Evolutionary conservation across 92 coral and sea anemone genomes (phyloP), one percentile per base, ranked within the genome.

Genomic region (Diadumene lineata): DNA sequence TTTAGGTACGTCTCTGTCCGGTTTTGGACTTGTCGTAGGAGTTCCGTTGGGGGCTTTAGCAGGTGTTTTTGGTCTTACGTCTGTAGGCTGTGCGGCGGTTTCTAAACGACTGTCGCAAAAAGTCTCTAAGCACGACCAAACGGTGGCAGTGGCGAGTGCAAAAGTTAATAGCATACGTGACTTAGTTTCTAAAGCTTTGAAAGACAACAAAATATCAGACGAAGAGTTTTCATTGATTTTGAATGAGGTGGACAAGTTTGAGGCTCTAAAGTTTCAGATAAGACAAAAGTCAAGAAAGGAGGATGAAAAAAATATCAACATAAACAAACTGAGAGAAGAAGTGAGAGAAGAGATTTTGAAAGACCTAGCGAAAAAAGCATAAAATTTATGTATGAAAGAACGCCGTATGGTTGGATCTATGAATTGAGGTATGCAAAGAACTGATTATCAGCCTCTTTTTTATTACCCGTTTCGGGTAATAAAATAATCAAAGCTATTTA

Each of bases 101-200:
- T 78, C 83, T 46, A 78, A 78, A 69, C 50, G 69, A 33, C 76
- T 78, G 50, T 78, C 83, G 33, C 57, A 27, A 23, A 78, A 78
- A 57, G 83, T 78, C 13, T 32, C 51, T 38, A 78, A 78, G 66
- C 83, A 77, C 66, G 75, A 68, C 16, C 82, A 77, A 63, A 77
- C 82, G 24, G 66, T 50, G 34, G 44, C 67, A 1, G 46, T 67
- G 28, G 67, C 82, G n/a, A n/a, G n/a, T n/a, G n/a, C n/a, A n/a
- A n/a, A n/a, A n/a, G n/a, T n/a, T n/a, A n/a, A n/a, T n/a, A n/a
- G n/a, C n/a, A n/a, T n/a, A n/a, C n/a, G n/a, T 25, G n/a, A n/a
- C n/a, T n/a, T n/a, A n/a, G n/a, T n/a, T n/a, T n/a, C n/a, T n/a
- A n/a, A n/a, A n/a, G n/a, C n/a, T n/a, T n/a, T n/a, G n/a, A n/a